phyloP scores from a whole-genome alignment of 1,140 invertebrate genomes.

The Probaryconus sp. region DNA sequence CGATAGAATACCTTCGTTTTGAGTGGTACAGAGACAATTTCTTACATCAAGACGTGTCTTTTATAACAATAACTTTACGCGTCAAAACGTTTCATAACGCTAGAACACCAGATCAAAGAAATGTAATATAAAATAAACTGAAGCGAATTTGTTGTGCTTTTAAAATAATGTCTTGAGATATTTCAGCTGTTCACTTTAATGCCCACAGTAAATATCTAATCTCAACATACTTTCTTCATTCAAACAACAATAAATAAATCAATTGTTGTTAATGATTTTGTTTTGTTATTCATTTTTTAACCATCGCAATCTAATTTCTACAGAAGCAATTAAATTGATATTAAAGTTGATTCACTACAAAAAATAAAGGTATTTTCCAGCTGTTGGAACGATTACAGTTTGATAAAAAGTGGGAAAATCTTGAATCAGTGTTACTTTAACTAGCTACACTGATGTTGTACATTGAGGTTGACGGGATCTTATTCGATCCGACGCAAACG shows the following conservation, averaged over 20 bases:
- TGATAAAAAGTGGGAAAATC: constrained; percentile 15
- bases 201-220: too few relatives aligned
- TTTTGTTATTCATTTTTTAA: too few relatives aligned
- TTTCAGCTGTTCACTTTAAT: too few relatives aligned
- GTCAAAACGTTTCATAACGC: constrained; percentile 17
- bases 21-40: constrained; percentile 22
- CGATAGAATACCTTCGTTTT: constrained; percentile 34
- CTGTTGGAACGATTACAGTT: background rate
- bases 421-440: constrained; percentile 18
- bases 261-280: too few relatives aligned
- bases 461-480: constrained; percentile 28
- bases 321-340: too few relatives aligned
- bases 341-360: too few relatives aligned
- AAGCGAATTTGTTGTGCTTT: background rate
- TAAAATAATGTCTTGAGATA: background rate
- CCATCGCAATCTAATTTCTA: constrained; percentile 15
- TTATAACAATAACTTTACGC: constrained; percentile 21
- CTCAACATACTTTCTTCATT: too few relatives aligned
- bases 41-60: constrained; percentile 9
- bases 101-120: constrained; percentile 11
- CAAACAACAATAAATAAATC: too few relatives aligned
- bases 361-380: background rate
- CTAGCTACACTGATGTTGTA: constrained; percentile 16
- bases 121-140: constrained; percentile 3
- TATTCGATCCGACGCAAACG: constrained; percentile 34